Conservation (phyloP, 2,797 vertebrate species). For the Tarsius wallacei region DNA sequence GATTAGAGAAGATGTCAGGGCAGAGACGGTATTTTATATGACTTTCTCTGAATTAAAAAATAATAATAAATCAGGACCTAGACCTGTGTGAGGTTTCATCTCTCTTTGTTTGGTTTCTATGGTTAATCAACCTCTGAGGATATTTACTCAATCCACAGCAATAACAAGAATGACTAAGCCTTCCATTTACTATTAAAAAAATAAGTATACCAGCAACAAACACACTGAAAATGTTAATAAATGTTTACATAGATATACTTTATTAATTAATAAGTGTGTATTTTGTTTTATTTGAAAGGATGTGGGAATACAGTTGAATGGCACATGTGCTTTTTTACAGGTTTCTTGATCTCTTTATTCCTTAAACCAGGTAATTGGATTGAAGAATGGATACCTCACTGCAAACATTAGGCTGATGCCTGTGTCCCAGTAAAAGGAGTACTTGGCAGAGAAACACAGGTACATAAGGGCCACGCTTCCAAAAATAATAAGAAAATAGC, state of each 20-base stretch:
- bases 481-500: conserved; percentile 88
- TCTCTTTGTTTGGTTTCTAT: not conserved
- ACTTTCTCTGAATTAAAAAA: not conserved
- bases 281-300: not conserved
- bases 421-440: conserved; percentile 66
- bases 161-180: not conserved
- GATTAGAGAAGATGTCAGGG: not conserved
- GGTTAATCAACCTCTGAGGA: not conserved
- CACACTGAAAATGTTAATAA: not conserved
- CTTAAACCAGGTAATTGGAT: conserved; percentile 75
- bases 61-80: not conserved
- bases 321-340: not conserved
- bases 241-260: not conserved
- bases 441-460: conserved; percentile 67
- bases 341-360: conserved; percentile 72
- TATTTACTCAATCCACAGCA: not conserved
- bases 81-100: not conserved
- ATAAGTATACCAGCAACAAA: not conserved
- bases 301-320: not conserved
- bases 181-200: not conserved
- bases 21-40: not conserved
- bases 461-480: conserved; percentile 70
- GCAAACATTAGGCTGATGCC: conserved; percentile 63
- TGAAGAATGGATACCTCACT: conserved; percentile 61
- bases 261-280: not conserved